Conservation (phyloP, 2,797 vertebrate genomes). For the Gallinago stenura region DNA sequence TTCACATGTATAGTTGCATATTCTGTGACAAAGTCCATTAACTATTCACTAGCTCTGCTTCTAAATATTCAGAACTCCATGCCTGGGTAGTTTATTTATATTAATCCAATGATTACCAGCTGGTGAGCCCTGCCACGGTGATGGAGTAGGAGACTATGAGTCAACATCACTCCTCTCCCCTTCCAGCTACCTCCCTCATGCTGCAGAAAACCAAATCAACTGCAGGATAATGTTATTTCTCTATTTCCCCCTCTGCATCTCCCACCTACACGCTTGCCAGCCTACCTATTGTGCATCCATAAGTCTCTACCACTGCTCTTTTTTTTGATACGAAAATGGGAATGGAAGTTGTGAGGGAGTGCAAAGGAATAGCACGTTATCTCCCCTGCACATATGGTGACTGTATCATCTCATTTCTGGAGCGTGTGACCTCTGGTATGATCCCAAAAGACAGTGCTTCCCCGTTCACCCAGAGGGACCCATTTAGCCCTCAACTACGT, state of each 20-base stretch:
- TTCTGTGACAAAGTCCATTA: background rate
- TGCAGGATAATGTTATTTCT: background rate
- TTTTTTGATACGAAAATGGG: background rate
- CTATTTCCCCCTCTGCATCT: background rate
- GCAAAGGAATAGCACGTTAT: background rate
- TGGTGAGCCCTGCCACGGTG: background rate
- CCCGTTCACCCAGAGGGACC: background rate
- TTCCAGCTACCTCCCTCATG: background rate
- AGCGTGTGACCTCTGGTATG: background rate
- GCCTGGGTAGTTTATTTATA: background rate
- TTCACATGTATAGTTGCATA: background rate
- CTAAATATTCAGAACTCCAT: background rate
- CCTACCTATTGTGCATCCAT: accelerated
- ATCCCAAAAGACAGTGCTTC: background rate
- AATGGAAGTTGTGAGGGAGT: background rate
- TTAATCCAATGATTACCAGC: background rate
- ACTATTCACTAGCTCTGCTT: background rate
- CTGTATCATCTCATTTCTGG: background rate
- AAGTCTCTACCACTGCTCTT: background rate
- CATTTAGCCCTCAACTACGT: background rate
- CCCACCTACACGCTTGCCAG: background rate
- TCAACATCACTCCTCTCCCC: background rate
- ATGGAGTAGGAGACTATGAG: background rate
- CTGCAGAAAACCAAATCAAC: background rate
- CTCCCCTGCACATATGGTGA: background rate